Base-by-base conservation (phyloP, 1,140 invertebrate genomes). In the Eubasilissa regina region DNA sequence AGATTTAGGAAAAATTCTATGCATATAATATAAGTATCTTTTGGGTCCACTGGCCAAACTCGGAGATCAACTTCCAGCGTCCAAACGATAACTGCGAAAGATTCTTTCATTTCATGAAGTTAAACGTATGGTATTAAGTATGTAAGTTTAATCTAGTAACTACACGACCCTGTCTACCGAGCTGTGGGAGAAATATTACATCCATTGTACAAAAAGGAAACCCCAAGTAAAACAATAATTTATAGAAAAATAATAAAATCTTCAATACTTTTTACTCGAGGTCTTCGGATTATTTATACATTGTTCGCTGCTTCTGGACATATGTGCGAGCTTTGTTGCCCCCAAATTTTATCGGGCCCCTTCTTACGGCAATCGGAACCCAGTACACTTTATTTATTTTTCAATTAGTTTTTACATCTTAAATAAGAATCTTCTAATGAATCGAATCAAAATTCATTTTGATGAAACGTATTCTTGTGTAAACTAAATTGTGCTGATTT, bases 311-410 rank as follows among this genome's bases (percentile, higher is more conserved):
- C 11, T 3, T 68, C 43, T 1, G 21, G 12, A 25, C 66, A 51
- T 53, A 70, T 51, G 45, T 70, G 66, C 48, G 35, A 74, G 70
- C 70, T 55, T 56, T 55, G 53, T 74, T 74, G 53, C 70, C 70
- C 53, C 13, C 7, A 74, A 74, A 74, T 58, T 55, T 74, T 74
- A 74, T 74, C 53, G 51, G 70, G 70, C 70, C 70, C 15, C 70
- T 56, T 74, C n/a, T 13, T 55, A 35, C 7, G 35, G 13, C 56
- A 17, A 35, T 64, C 3, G 44, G 13, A 74, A 44, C 44, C 51
- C 53, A 74, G 70, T 74, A 43, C 51, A 74, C 53, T 56, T 44
- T 25, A 64, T 25, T 4, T 13, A 64, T 25, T 43, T 64, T 35
- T 35, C 25, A 35, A 35, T 35, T 35, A 35, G 25, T 35, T 35